phyloP scores from a whole-genome alignment of 2,797 vertebrate species.

The Linurgus olivaceus region DNA sequence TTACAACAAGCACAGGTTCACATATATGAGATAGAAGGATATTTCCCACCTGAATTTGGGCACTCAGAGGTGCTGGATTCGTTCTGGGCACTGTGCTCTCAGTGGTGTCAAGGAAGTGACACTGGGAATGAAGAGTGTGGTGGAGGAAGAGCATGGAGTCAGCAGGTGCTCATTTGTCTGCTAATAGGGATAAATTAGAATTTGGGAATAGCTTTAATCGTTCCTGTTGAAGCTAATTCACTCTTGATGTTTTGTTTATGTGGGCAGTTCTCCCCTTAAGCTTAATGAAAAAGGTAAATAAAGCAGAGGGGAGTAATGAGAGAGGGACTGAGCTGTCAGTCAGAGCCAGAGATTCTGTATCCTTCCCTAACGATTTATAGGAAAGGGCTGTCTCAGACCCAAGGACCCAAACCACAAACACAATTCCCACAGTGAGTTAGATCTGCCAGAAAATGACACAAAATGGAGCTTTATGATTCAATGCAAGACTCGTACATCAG shows the following conservation, averaged over 20 bases:
- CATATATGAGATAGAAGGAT: neutral
- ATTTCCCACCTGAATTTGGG: neutral
- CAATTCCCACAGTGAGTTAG: neutral
- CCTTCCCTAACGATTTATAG: neutral
- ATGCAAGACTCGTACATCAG: neutral
- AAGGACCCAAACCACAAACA: neutral
- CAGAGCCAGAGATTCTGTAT: neutral
- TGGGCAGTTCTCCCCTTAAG: neutral
- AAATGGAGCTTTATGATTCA: neutral
- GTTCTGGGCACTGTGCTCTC: neutral
- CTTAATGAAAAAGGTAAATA: slow-evolving; percentile 12
- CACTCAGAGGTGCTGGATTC: neutral
- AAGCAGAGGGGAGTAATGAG: neutral
- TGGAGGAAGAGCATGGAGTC: neutral
- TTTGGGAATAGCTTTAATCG: neutral
- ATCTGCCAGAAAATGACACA: neutral
- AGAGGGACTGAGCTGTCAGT: neutral
- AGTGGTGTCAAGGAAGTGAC: neutral
- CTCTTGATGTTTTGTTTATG: neutral
- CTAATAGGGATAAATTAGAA: neutral
- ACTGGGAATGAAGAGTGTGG: neutral
- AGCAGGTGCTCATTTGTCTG: neutral
- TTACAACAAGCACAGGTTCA: neutral
- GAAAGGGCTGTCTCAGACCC: neutral
- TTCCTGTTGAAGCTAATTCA: neutral